Evolutionary conservation across 2,113 vertebrate species (phyloP).

Genomic region (Onychostoma macrolepis): DNA sequence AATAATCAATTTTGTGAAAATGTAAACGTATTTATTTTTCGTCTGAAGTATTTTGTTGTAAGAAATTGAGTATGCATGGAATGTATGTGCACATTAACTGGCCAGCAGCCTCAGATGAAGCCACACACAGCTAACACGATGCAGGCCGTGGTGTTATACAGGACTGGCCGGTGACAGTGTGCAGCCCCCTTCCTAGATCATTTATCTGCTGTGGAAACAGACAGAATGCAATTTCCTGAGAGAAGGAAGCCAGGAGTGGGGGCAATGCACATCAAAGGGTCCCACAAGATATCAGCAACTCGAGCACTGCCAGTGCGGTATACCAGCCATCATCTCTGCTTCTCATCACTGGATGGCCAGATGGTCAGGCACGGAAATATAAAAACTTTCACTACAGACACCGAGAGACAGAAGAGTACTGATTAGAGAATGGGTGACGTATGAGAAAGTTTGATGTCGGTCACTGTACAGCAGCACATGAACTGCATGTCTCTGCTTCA

Average conservation of each 20-base stretch:
- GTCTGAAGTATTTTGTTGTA: not conserved
- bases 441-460: not conserved
- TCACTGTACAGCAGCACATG: too few species aligned
- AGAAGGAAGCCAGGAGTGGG: slow-evolving; percentile 63
- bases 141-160: slow-evolving; percentile 73
- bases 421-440: not conserved
- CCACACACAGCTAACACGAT: slow-evolving; percentile 68
- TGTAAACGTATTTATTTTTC: not conserved
- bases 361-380: slow-evolving; percentile 64
- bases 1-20: too few species aligned
- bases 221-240: slow-evolving; percentile 80
- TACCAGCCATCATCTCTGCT: slow-evolving; percentile 74
- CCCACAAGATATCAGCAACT: slow-evolving; percentile 70
- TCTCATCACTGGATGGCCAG: slow-evolving; percentile 62
- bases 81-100: slow-evolving; percentile 42
- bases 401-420: slow-evolving; percentile 68
- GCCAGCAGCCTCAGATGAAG: slow-evolving; percentile 49
- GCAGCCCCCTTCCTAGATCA: slow-evolving; percentile 73
- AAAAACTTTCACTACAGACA: slow-evolving; percentile 73
- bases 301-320: slow-evolving; percentile 71
- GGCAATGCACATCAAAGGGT: slow-evolving; percentile 78
- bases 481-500: not conserved
- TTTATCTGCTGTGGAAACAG: slow-evolving; percentile 79
- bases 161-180: slow-evolving; percentile 73
- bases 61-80: slow-evolving; percentile 13